A percentile compares a stretch with the other conserved stretches of the same genome.
Evolutionary conservation across 2,797 vertebrate genomes (phyloP).

Genomic region (Amazona ochrocephala): DNA sequence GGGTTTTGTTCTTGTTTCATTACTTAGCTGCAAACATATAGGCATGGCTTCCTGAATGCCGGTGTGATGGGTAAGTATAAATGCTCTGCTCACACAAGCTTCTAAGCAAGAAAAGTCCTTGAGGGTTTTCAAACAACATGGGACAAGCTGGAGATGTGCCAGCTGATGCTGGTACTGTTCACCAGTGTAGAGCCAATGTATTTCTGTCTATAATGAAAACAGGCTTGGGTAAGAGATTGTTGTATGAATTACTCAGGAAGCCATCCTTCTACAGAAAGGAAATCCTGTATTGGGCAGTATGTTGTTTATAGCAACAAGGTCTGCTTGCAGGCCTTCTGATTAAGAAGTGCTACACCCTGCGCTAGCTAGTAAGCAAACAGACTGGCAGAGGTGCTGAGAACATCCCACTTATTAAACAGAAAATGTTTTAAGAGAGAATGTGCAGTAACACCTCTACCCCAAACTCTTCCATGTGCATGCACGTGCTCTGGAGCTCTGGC

Average conservation of each 20-base stretch:
- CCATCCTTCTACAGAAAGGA: constrained; percentile 22
- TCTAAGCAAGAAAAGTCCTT: background rate
- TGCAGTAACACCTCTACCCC: background rate
- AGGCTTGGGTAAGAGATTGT: background rate
- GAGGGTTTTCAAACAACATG: background rate
- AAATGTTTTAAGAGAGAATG: background rate
- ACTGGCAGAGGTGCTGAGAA: background rate
- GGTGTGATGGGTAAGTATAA: background rate
- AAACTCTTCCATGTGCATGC: background rate
- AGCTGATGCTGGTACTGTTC: background rate
- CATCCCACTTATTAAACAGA: background rate
- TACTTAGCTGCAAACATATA: background rate
- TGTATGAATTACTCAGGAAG: constrained; percentile 14
- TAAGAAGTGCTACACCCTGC: background rate
- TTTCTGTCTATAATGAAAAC: background rate
- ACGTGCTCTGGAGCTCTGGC: background rate
- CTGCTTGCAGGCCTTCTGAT: background rate
- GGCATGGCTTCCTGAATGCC: background rate
- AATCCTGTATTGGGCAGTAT: constrained; percentile 39
- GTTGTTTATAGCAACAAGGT: background rate
- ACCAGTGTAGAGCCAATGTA: background rate
- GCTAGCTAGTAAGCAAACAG: background rate
- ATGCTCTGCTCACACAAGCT: background rate
- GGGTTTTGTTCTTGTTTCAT: background rate
- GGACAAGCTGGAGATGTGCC: background rate